A percentile compares a stretch with the other conserved stretches of the same genome.
Conservation (phyloP, 2,113 vertebrate genomes). For the Protobothrops flavoviridis region DNA sequence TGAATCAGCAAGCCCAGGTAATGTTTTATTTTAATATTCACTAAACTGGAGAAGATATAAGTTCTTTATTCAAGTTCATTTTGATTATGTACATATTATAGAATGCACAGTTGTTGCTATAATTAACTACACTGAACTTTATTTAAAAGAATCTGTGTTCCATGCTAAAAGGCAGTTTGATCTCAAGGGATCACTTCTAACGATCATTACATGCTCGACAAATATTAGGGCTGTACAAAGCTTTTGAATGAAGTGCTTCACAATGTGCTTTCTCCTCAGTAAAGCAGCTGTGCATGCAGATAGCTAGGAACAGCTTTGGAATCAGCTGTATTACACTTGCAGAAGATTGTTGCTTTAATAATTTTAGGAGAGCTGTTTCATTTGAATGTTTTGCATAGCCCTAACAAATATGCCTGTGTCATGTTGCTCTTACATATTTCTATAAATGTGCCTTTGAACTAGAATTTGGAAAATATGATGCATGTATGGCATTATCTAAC, state of each 20-base stretch:
- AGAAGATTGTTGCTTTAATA: neutral
- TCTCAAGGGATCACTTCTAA: neutral
- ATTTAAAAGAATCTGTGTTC: neutral
- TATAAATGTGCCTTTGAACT: neutral
- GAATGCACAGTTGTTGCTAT: neutral
- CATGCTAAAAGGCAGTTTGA: neutral
- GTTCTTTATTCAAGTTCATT: neutral
- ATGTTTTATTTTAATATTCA: slow-evolving; percentile 47
- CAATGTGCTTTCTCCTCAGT: neutral
- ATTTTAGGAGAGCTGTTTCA: neutral
- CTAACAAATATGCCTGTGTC: neutral
- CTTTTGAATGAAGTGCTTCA: neutral
- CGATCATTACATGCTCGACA: neutral
- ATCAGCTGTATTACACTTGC: neutral
- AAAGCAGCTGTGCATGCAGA: neutral
- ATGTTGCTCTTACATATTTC: neutral
- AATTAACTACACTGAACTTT: neutral
- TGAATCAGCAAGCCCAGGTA: slow-evolving; percentile 94
- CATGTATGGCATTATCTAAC: neutral
- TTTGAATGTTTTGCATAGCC: neutral
- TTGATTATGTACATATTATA: neutral
- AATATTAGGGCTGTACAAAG: neutral
- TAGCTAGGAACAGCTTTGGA: neutral
- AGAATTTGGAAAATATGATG: neutral
- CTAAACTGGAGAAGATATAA: neutral